Evolutionary conservation across 1,140 invertebrate genomes (phyloP).

Genomic region (Drosophila miranda): DNA sequence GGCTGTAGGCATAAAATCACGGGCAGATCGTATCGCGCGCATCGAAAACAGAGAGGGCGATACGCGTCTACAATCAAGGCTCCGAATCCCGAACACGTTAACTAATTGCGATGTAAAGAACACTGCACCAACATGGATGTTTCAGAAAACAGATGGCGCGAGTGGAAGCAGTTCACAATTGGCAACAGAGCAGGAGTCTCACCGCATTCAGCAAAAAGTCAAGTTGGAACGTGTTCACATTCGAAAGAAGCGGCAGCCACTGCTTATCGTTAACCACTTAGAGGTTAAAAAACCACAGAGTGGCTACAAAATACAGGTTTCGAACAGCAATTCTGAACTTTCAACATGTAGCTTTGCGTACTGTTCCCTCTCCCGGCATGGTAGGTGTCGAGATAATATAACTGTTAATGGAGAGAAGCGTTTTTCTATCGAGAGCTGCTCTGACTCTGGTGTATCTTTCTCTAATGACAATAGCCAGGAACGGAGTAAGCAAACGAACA

Average conservation of each 20-base stretch:
- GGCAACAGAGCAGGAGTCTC: slow-evolving; percentile 19
- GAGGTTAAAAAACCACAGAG: slow-evolving; percentile 2
- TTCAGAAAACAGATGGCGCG: slow-evolving; percentile 23
- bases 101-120: not conserved
- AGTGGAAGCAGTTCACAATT: not conserved
- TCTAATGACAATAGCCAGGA: slow-evolving; percentile 39
- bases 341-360: slow-evolving; percentile 34
- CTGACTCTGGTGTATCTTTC: slow-evolving; percentile 57
- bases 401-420: slow-evolving; percentile 44
- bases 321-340: not conserved
- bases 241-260: slow-evolving; percentile 69
- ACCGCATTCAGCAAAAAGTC: slow-evolving; percentile 26
- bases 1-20: slow-evolving; percentile 47
- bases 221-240: slow-evolving; percentile 70
- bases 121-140: slow-evolving; percentile 51
- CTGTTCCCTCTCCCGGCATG: not conserved
- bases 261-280: slow-evolving; percentile 68
- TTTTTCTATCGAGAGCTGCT: slow-evolving; percentile 57
- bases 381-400: not conserved
- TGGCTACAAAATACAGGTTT: not conserved
- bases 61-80: not conserved
- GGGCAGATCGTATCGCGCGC: slow-evolving; percentile 70
- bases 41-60: slow-evolving; percentile 54
- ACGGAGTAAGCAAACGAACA: slow-evolving; percentile 40
- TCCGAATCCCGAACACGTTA: slow-evolving; percentile 48